These are phyloP conservation scores for Hormaphis cornu DNA, from an alignment of 1,140 invertebrate species.

Conservation along the genomic window DNA sequence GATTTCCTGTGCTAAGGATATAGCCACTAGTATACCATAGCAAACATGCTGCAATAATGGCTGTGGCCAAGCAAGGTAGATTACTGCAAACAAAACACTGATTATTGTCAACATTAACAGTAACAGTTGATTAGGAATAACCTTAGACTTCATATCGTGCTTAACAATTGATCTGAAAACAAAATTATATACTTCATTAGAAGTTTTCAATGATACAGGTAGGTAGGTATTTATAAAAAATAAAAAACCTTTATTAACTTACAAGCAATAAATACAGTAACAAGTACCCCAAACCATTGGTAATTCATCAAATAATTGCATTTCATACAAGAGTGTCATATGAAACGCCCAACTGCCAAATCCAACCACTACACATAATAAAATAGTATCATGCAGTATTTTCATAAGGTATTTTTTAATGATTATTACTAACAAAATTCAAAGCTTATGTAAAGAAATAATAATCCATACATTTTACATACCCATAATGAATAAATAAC, in stretches of 20 bases:
- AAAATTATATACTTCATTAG: background rate
- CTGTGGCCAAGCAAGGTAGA: slow-evolving; percentile 38
- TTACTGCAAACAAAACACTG: slow-evolving; percentile 35
- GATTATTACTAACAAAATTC: no score
- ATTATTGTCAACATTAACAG: slow-evolving; percentile 7
- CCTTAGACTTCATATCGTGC: slow-evolving; percentile 3
- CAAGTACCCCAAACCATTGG: slow-evolving; percentile 40
- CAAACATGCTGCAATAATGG: slow-evolving; percentile 37
- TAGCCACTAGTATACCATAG: slow-evolving; percentile 37
- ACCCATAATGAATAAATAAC: slow-evolving; percentile 37
- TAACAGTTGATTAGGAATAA: slow-evolving; percentile 8
- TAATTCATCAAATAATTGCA: slow-evolving; percentile 40
- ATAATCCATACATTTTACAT: slow-evolving; percentile 15
- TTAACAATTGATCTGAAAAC: slow-evolving; percentile 22
- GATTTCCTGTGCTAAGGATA: slow-evolving; percentile 36
- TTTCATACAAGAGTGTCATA: slow-evolving; percentile 40
- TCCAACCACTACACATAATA: slow-evolving; percentile 38
- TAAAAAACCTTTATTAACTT: slow-evolving; percentile 30
- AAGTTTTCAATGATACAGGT: background rate
- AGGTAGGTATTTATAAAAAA: no score
- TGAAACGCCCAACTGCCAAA: slow-evolving; percentile 39
- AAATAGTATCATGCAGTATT: background rate
- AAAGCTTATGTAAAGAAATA: no score
- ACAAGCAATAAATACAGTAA: slow-evolving; percentile 38
- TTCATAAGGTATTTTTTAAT: background rate